These are phyloP conservation scores for Coenonympha glycerion DNA, from an alignment of 2,888 invertebrate genomes.

Conservation along the genomic window DNA sequence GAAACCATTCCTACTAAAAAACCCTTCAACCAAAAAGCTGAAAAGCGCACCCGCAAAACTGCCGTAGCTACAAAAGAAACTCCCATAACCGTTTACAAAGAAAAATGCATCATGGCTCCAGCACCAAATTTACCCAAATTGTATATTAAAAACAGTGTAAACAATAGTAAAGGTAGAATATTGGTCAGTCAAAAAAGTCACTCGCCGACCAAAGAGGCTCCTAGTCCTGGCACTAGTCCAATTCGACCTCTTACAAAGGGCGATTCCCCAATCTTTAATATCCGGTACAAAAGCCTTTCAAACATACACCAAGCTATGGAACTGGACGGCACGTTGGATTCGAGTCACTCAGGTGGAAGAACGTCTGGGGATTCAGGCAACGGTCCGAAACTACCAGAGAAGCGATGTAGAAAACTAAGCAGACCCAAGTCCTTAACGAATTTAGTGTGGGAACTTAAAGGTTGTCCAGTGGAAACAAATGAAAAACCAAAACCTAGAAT, in stretches of 20 bases:
- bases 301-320: constrained; percentile 85
- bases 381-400: constrained; percentile 87
- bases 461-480: constrained; percentile 60
- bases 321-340: constrained; percentile 89
- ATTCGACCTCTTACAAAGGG: constrained; percentile 77
- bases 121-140: constrained; percentile 80
- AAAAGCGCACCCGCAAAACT: constrained; percentile 83
- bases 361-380: constrained; percentile 89
- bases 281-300: constrained; percentile 81
- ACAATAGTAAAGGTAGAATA: constrained; percentile 78
- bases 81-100: constrained; percentile 73
- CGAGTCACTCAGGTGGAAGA: constrained; percentile 90
- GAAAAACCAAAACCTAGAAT: constrained; percentile 71
- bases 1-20: constrained; percentile 93
- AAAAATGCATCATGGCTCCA: constrained; percentile 75
- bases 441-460: constrained; percentile 86
- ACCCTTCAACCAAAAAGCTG: constrained; percentile 77
- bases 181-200: constrained; percentile 82
- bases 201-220: constrained; percentile 83
- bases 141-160: constrained; percentile 84
- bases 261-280: constrained; percentile 85
- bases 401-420: constrained; percentile 85
- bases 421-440: constrained; percentile 91
- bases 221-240: constrained; percentile 77
- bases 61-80: constrained; percentile 77